A percentile compares a stretch with the other conserved stretches of the same genome.
phyloP scores from a whole-genome alignment of 2,888 invertebrate genomes.

The Dilophus febrilis region DNA sequence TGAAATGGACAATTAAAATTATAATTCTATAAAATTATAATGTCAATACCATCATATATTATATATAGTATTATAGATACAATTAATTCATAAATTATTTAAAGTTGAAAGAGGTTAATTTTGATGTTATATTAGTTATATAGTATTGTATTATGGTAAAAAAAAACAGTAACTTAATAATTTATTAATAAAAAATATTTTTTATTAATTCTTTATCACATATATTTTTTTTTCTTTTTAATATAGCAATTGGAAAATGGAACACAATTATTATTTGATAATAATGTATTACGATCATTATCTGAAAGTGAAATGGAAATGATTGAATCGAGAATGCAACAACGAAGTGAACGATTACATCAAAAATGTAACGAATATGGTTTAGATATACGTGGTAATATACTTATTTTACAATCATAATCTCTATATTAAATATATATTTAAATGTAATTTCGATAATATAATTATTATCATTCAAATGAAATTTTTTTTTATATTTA shows the following conservation, averaged over 20 bases:
- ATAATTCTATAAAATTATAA: no score
- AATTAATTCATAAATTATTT: no score
- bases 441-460: neutral
- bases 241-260: constrained; percentile 26
- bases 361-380: constrained; percentile 28
- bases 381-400: constrained; percentile 23
- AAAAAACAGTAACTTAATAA: no score
- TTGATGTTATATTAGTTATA: no score
- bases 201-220: neutral
- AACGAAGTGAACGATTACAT: constrained; percentile 23
- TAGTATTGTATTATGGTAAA: no score
- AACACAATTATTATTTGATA: constrained; percentile 26
- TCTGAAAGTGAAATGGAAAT: constrained; percentile 26
- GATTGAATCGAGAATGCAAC: constrained; percentile 28
- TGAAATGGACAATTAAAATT: no score
- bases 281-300: constrained; percentile 25
- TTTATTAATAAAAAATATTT: no score
- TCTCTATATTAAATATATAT: no score
- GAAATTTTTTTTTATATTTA: constrained; percentile 7
- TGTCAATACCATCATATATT: no score
- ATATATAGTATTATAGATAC: no score
- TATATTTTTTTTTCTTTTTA: neutral
- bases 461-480: neutral
- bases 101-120: no score
- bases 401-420: no score